Conservation (phyloP, 2,113 vertebrate species). For the Vicugna pacos region DNA sequence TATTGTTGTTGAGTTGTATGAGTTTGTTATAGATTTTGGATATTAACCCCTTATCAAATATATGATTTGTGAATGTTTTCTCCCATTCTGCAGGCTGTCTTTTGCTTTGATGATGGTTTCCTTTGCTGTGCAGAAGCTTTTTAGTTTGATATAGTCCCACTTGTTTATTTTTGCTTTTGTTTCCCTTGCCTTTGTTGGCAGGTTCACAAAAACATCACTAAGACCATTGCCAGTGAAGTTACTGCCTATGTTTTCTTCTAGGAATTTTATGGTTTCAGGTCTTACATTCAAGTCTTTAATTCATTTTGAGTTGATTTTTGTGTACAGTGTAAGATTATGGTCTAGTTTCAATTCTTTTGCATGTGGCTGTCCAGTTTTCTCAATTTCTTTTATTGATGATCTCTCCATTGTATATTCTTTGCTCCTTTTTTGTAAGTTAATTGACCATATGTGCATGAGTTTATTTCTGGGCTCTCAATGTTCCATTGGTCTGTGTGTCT, state of each 20-base stretch:
- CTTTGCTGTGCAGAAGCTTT: not conserved
- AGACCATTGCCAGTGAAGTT: not conserved
- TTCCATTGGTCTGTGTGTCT: not conserved
- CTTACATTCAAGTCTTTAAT: not conserved
- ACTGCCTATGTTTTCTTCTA: not conserved
- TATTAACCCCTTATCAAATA: not conserved
- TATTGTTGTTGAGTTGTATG: not conserved
- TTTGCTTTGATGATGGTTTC: not conserved
- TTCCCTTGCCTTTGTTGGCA: not conserved
- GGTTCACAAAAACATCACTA: not conserved
- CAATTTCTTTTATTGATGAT: not conserved
- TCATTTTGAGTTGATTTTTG: not conserved
- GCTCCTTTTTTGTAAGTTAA: not conserved
- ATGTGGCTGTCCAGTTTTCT: not conserved
- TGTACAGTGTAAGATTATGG: not conserved
- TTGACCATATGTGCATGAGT: not conserved
- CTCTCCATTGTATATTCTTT: not conserved
- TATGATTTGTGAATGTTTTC: not conserved
- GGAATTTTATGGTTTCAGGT: not conserved
- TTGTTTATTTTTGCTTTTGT: not conserved
- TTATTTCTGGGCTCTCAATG: not conserved
- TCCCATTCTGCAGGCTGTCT: not conserved
- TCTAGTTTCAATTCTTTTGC: not conserved
- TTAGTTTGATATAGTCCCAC: not conserved
- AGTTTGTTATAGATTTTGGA: not conserved